Evolutionary conservation across 2,888 invertebrate genomes (phyloP), one percentile per base, ranked within the genome.

Genomic region (Volucella zonaria): DNA sequence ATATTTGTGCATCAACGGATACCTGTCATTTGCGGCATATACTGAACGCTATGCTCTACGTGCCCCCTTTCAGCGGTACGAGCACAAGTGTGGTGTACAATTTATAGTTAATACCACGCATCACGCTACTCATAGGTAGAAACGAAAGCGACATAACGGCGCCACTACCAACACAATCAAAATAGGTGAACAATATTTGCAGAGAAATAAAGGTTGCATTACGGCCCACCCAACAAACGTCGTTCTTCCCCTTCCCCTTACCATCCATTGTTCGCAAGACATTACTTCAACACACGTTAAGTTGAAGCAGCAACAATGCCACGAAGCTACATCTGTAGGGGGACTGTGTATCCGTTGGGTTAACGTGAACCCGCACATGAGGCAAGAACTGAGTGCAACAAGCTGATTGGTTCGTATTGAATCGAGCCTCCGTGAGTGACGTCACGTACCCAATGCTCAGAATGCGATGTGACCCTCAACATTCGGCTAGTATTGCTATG

Each of bases 371-470:
- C 1, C 14, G 47, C 59, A 61, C 31, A 31, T 40, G 38, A 58
- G 58, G 14, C 18, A 61, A 18, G 42, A 42, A 38, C 9, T 45
- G 23, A 71, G n/a, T 66, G 31, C 81, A 71, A 14, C 40, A 56
- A 79, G 68, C 79, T 71, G 80, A 83, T 83, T 83, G 79, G 82
- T 31, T 79, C 66, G 15, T 23, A 43, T 11, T 11, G 58, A 38
- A 83, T 18, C 83, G 80, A 83, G 83, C 83, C 83, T 83, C 71
- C 83, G 80, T 83, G 83, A 10, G 62, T 83, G 83, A 83, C 83
- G 83, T 83, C 83, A 71, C 83, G 83, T 83, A 83, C 38, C 52
- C 56, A 62, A 43, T 56, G 47, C 43, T 54, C 49, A 68, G 45
- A 76, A 67, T 67, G 59, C 47, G 40, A 59, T 47, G 68, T 64